Evolutionary conservation across 2,113 vertebrate genomes (phyloP).

Genomic region (Aplodontia rufa): DNA sequence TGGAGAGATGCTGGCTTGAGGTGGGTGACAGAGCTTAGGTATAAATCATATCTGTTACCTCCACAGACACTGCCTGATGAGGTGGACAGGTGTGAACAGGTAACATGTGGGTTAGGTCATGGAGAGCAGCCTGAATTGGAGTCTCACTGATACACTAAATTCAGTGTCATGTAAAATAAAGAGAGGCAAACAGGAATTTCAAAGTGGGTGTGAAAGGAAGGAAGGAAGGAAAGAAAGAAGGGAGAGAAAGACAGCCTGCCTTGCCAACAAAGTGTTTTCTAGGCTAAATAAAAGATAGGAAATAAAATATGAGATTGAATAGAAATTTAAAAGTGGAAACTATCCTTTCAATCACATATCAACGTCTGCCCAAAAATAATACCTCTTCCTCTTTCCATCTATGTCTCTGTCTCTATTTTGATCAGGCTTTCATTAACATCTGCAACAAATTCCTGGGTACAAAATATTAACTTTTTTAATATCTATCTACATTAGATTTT

Average conservation of each 20-base stretch:
- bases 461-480: background rate
- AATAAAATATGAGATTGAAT: background rate
- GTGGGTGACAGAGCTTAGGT: too few species aligned
- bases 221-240: background rate
- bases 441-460: background rate
- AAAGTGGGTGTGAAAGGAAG: background rate
- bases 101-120: rapidly evolving
- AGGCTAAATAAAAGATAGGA: background rate
- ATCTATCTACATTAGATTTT: background rate
- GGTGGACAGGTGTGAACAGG: background rate
- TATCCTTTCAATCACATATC: background rate
- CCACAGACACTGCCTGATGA: background rate
- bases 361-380: background rate
- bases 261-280: background rate
- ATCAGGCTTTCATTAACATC: background rate
- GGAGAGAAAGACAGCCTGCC: too few species aligned
- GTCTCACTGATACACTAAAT: background rate
- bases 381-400: background rate
- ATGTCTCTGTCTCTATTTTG: background rate
- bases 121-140: background rate
- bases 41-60: too few species aligned
- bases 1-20: background rate
- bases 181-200: background rate
- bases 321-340: background rate
- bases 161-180: background rate